Evolutionary conservation across 2,888 invertebrate species (phyloP), one percentile per base, ranked within the genome.

Genomic region (Nomada hirtipes): DNA sequence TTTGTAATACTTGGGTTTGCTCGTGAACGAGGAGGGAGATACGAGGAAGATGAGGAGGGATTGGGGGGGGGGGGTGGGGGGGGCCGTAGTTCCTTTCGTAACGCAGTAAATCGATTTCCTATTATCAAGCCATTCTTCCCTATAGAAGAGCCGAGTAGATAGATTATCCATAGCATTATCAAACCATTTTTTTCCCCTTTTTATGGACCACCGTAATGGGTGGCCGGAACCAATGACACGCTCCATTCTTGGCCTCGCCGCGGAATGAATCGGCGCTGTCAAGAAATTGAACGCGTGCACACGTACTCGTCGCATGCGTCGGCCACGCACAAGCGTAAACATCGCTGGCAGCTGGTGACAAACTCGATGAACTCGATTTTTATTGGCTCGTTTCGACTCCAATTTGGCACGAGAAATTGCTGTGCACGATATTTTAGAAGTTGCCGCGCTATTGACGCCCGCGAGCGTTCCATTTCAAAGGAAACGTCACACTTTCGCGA

Each of bases 61-160:
- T 29, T 15, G 2, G 20, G 15, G 9, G 60, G 57, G 47, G n/a
- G n/a, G n/a, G 11, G 2, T 18, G 15, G 9, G 60, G 57, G 20
- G 74, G 52, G 55, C 15, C 52, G 65, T 10, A 18, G 67, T 82
- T 78, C 79, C 65, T 82, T 75, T 72, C 74, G 83, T 63, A 79
- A 88, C 79, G 86, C 84, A 68, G 79, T 84, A 87, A 88, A 88
- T 88, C 88, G 88, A 88, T 88, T 88, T 88, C 82, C 88, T 87
- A 88, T 88, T 88, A 86, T 86, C 87, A 71, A 81, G 78, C 82
- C 78, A 80, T 84, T 88, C 88, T 84, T 86, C 71, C 80, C 81
- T 78, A 83, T 80, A 82, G 86, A 87, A 72, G 78, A 83, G 63
- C 78, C 81, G 81, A 83, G 84, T 81, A 79, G 88, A 84, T 88